A percentile compares a stretch with the other conserved stretches of the same genome.
These are phyloP conservation scores for Patella pellucida DNA, from an alignment of 2,888 invertebrate genomes.

Conservation along the genomic window DNA sequence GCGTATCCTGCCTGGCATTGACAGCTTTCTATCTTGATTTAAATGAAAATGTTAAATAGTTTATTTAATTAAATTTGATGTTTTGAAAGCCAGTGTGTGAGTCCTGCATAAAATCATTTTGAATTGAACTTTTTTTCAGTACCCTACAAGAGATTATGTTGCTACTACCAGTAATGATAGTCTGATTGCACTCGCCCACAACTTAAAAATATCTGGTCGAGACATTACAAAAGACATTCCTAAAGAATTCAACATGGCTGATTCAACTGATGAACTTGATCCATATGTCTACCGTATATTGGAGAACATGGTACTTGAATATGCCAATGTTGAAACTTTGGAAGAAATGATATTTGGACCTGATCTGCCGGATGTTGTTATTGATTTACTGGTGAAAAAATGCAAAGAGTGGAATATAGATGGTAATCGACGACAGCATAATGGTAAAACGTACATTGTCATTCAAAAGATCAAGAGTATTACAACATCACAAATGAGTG, in stretches of 20 bases:
- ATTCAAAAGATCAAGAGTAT: background rate
- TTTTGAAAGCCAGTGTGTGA: too few relatives aligned
- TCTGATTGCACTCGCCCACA: background rate
- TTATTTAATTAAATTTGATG: too few relatives aligned
- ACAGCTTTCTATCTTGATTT: too few relatives aligned
- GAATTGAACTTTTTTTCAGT: background rate
- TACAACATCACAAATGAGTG: background rate
- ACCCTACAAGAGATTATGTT: background rate
- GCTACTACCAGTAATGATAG: background rate
- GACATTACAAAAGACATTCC: background rate
- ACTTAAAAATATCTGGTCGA: background rate
- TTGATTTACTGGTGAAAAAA: background rate
- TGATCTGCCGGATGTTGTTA: background rate
- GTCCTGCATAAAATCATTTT: background rate
- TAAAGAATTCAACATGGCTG: background rate
- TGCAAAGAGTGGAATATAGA: background rate
- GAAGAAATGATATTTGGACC: constrained; percentile 7
- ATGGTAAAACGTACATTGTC: background rate
- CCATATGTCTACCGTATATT: constrained; percentile 5
- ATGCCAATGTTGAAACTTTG: background rate
- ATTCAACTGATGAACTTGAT: background rate
- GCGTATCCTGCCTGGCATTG: too few relatives aligned
- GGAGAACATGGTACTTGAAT: background rate
- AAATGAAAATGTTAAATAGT: too few relatives aligned
- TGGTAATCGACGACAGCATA: background rate